phyloP scores from a whole-genome alignment of 2,797 vertebrate species.

The Gymnoscopelus microlampas region DNA sequence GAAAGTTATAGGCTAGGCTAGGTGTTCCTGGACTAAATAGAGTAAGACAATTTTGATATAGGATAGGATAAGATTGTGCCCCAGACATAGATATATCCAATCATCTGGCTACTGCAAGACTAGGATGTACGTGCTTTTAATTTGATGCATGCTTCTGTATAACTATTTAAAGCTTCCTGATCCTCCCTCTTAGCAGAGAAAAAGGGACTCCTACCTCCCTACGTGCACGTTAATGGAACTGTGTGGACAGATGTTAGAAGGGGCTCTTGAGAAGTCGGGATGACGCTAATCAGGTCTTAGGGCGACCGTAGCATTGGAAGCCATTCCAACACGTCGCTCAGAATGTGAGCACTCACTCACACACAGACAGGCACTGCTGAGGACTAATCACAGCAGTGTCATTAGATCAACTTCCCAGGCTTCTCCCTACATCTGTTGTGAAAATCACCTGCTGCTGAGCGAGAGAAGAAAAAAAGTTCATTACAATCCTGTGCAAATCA shows the following conservation, averaged over 20 bases:
- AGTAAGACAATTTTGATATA: too few species aligned
- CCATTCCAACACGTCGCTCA: slow-evolving; percentile 30
- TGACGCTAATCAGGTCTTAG: slow-evolving; percentile 65
- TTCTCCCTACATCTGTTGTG: slow-evolving; percentile 32
- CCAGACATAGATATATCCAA: too few species aligned
- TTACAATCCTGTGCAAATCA: slow-evolving; percentile 31
- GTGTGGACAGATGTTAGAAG: slow-evolving; percentile 65
- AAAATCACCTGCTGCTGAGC: slow-evolving; percentile 29
- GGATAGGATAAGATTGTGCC: too few species aligned
- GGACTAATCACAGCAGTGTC: slow-evolving; percentile 58
- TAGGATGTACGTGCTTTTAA: slow-evolving; percentile 44
- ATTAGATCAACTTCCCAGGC: slow-evolving; percentile 34
- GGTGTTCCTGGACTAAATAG: too few species aligned
- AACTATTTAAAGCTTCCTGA: slow-evolving; percentile 62
- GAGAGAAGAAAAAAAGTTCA: slow-evolving; percentile 47
- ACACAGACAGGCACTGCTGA: slow-evolving; percentile 32
- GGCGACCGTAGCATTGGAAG: slow-evolving; percentile 45
- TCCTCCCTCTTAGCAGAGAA: slow-evolving; percentile 46
- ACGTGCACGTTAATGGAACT: slow-evolving; percentile 42
- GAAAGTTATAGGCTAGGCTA: too few species aligned
- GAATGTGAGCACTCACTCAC: slow-evolving; percentile 39
- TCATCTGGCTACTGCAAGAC: background rate
- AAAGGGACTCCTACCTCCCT: slow-evolving; percentile 39
- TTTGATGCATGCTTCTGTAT: slow-evolving; percentile 50
- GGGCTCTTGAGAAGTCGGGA: slow-evolving; percentile 60